Percentiles rank a stretch among this genome's conserved stretches.
Evolutionary conservation across 2,888 invertebrate species (phyloP).

Genomic region (Aphodius granarius): DNA sequence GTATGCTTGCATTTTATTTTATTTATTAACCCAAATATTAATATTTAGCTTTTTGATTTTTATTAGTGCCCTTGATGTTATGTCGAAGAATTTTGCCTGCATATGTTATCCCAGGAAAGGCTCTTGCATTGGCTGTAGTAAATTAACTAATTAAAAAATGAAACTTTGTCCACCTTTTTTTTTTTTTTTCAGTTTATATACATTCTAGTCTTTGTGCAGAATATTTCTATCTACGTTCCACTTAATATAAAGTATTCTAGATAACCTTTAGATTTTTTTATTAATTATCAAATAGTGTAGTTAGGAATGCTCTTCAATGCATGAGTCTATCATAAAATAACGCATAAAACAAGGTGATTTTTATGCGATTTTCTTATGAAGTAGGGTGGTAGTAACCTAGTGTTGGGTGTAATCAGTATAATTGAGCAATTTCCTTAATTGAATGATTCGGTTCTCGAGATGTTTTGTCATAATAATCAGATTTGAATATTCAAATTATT

Average conservation of each 20-base stretch:
- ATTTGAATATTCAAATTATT: no score
- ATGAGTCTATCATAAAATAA: neutral
- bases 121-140: neutral
- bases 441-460: no score
- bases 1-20: constrained; percentile 56
- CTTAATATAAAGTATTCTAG: no score
- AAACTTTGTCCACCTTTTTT: neutral
- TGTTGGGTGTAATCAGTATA: no score
- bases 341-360: neutral
- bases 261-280: no score
- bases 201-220: no score
- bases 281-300: no score
- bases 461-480: no score
- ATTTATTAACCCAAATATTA: neutral
- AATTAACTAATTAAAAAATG: neutral
- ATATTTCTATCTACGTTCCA: no score
- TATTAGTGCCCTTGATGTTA: neutral
- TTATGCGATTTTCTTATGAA: neutral
- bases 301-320: neutral
- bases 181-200: neutral
- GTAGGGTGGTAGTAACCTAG: no score
- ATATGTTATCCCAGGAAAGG: no score
- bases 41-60: neutral
- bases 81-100: neutral
- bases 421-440: no score